Percentiles rank a stretch among this genome's conserved stretches.
phyloP scores from a whole-genome alignment of 2,113 vertebrate genomes.

The Oreochromis aureus region DNA sequence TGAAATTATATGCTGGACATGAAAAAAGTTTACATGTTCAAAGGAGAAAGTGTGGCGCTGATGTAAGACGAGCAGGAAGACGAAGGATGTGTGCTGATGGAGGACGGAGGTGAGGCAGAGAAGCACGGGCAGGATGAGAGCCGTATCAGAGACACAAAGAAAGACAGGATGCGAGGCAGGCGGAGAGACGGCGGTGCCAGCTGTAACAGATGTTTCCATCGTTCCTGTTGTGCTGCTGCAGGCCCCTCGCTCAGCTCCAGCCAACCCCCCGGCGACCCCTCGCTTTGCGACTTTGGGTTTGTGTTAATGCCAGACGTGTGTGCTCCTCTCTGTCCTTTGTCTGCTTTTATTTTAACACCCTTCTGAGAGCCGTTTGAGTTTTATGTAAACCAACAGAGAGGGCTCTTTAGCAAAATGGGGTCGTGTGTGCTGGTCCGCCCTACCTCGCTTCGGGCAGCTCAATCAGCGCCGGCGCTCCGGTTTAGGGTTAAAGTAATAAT shows the following conservation, averaged over 20 bases:
- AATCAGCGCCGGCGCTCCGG: rapidly evolving
- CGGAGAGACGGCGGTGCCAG: not conserved
- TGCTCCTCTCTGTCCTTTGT: not conserved
- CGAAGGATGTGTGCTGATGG: not conserved
- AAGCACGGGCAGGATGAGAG: not conserved
- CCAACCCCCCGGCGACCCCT: not conserved
- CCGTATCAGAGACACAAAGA: not conserved
- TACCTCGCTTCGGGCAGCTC: not conserved
- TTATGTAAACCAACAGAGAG: not conserved
- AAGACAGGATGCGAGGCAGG: not conserved
- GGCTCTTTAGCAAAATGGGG: not conserved
- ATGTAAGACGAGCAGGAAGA: not conserved
- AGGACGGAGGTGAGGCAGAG: not conserved
- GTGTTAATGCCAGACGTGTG: not conserved
- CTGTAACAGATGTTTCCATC: not conserved
- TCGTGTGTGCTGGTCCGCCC: not conserved
- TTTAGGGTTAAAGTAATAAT: not conserved
- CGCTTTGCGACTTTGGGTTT: not conserved
- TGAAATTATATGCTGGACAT: not conserved
- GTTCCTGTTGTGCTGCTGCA: not conserved
- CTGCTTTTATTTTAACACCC: not conserved
- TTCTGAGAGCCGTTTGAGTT: not conserved
- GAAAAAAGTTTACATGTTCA: not conserved
- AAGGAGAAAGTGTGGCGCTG: not conserved
- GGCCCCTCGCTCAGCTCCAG: not conserved